Conservation (phyloP, 2,797 vertebrate species). For the Myotis myotis region DNA sequence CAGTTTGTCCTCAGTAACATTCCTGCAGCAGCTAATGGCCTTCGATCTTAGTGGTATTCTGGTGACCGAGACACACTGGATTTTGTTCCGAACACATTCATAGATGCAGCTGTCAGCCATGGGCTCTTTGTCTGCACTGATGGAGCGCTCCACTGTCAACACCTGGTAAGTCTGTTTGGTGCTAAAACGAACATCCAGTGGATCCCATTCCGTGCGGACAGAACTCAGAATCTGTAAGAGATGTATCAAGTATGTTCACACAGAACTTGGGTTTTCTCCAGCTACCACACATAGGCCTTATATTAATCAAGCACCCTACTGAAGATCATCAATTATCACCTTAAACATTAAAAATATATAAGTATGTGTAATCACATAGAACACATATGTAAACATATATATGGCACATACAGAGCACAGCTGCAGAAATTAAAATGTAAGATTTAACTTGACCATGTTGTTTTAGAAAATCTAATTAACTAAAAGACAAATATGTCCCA, state of each 20-base stretch:
- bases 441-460: constrained; percentile 37
- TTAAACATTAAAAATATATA: not conserved
- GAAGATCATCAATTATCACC: not conserved
- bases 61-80: constrained; percentile 86
- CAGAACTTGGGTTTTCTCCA: not conserved
- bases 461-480: constrained; percentile 30
- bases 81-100: constrained; percentile 85
- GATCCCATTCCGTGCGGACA: constrained; percentile 88
- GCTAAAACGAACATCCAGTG: constrained; percentile 91
- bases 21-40: constrained; percentile 89
- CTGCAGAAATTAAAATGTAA: not conserved
- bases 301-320: constrained; percentile 25
- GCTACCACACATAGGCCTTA: not conserved
- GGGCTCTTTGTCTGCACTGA: constrained; percentile 79
- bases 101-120: constrained; percentile 89
- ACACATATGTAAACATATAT: not conserved
- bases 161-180: constrained; percentile 89
- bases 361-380: not conserved
- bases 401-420: not conserved
- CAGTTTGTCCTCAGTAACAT: constrained; percentile 88
- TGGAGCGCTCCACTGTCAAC: constrained; percentile 88
- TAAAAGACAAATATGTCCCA: not conserved
- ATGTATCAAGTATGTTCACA: constrained; percentile 22
- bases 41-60: constrained; percentile 88
- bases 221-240: constrained; percentile 89